Evolutionary conservation across 37 sponge, comb jelly and placozoan genomes (phyloP), one percentile per base, ranked within the genome.

Genomic region (Geodia barretti): DNA sequence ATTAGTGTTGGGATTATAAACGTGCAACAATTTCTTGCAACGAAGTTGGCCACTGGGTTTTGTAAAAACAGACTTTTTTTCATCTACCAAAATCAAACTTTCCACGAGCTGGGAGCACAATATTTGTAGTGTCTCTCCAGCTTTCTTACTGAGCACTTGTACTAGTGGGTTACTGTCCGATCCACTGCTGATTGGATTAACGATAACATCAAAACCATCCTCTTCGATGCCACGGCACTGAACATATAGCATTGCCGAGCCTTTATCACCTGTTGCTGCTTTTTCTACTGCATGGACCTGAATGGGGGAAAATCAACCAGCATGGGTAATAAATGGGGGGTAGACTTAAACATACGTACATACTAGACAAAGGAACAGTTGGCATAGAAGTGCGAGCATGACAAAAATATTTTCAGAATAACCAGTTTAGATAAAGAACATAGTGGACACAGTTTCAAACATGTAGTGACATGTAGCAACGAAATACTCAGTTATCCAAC

Each of bases 1-100:
- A 20, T 1, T 3, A n/a, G 28, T 63, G 14, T 8, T n/a, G 1
- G 70, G 76, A 4, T 67, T 60, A 39, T 87, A 30, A 37, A 76
- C 79, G 74, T 89, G 89, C 31, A 79, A 63, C 0, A 89, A 34
- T 23, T 74, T 76, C 65, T 84, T 64, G 39, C 89, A 89, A 9
- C 35, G 26, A n/a, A 89, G 89, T 32, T 41, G 20, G 20, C 84
- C 89, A 83, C 47, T 58, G 0, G 80, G 40, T 60, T 28, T 24
- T 17, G 76, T 83, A 0, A 60, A 41, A 1, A 64, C 75, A 37
- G 74, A 68, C 7, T 64, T n/a, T 1, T 79, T 83, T 68, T 73
- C 43, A 25, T 67, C 62, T 39, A 89, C 41, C 33, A 33, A 39
- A 1, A 59, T 26, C 4, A 76, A 76, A 71, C 61, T 66, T 20